Conservation (phyloP, 2,888 invertebrate genomes). For the Pyrgus malvae region DNA sequence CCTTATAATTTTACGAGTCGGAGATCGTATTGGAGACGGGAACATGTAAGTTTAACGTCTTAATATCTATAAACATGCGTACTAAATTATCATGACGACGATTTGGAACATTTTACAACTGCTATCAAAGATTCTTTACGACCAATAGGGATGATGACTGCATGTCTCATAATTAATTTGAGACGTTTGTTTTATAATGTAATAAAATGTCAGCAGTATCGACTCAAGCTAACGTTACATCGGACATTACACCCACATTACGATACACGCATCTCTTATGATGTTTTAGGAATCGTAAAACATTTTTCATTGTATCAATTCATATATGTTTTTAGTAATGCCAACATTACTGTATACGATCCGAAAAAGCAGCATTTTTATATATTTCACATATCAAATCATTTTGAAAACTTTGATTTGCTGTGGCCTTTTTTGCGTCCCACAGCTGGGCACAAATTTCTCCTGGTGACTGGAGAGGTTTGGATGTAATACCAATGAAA, state of each 20-base stretch:
- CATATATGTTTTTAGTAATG: too few relatives aligned
- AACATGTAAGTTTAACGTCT: too few relatives aligned
- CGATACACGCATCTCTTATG: constrained; percentile 48
- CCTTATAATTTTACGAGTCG: too few relatives aligned
- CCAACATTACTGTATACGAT: too few relatives aligned
- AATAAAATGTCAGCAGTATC: constrained; percentile 74
- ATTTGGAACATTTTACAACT: constrained; percentile 79
- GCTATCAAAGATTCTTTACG: constrained; percentile 78
- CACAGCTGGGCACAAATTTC: too few relatives aligned
- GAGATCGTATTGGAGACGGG: too few relatives aligned
- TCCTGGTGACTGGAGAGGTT: too few relatives aligned
- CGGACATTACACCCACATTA: constrained; percentile 48
- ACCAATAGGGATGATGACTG: constrained; percentile 72
- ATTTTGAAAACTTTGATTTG: too few relatives aligned
- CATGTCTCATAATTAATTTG: constrained; percentile 77
- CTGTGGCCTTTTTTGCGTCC: too few relatives aligned
- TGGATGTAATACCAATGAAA: too few relatives aligned
- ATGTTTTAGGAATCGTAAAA: constrained; percentile 61
- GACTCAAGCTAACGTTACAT: constrained; percentile 55
- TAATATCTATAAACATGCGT: constrained; percentile 78
- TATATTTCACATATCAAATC: too few relatives aligned
- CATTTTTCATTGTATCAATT: constrained; percentile 52
- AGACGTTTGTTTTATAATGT: constrained; percentile 79
- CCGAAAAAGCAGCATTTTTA: too few relatives aligned
- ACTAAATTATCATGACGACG: constrained; percentile 80